Evolutionary conservation across 2,797 vertebrate species (phyloP).

Genomic region (Synanceia verrucosa): DNA sequence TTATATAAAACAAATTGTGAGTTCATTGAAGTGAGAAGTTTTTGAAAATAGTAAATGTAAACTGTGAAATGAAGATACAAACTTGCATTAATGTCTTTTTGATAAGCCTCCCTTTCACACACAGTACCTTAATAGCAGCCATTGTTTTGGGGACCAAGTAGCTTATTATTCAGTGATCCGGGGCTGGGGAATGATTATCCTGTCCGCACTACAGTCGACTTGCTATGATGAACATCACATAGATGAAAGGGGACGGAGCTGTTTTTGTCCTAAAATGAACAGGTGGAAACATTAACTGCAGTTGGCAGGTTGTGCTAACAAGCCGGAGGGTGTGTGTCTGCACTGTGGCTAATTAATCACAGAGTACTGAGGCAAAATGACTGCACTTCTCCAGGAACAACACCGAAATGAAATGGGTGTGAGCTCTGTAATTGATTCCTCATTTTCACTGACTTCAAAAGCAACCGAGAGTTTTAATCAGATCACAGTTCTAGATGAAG

Average conservation of each 20-base stretch:
- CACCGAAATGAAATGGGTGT: constrained; percentile 53
- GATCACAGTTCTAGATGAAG: constrained; percentile 60
- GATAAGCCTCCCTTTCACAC: constrained; percentile 38
- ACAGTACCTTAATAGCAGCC: constrained; percentile 27
- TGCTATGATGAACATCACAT: constrained; percentile 48
- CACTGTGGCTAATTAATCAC: constrained; percentile 70
- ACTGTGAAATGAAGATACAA: constrained; percentile 28
- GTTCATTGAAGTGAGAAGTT: background rate
- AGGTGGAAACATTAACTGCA: constrained; percentile 76
- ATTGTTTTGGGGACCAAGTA: constrained; percentile 40
- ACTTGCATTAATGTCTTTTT: constrained; percentile 27
- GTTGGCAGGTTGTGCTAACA: constrained; percentile 72
- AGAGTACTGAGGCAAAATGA: constrained; percentile 59
- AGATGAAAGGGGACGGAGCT: constrained; percentile 48
- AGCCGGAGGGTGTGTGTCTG: constrained; percentile 52
- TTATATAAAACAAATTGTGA: constrained; percentile 18
- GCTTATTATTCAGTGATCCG: constrained; percentile 43
- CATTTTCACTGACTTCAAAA: constrained; percentile 79
- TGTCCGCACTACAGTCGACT: constrained; percentile 17
- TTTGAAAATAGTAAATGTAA: constrained; percentile 7
- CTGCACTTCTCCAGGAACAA: constrained; percentile 58
- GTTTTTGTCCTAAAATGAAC: constrained; percentile 65
- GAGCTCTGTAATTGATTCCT: constrained; percentile 74
- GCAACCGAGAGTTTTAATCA: constrained; percentile 58
- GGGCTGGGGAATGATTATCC: constrained; percentile 18